Percentiles rank a stretch among this genome's conserved stretches.
These are phyloP conservation scores for Tragelaphus scriptus DNA, from an alignment of 2,113 vertebrate species.

Conservation along the genomic window DNA sequence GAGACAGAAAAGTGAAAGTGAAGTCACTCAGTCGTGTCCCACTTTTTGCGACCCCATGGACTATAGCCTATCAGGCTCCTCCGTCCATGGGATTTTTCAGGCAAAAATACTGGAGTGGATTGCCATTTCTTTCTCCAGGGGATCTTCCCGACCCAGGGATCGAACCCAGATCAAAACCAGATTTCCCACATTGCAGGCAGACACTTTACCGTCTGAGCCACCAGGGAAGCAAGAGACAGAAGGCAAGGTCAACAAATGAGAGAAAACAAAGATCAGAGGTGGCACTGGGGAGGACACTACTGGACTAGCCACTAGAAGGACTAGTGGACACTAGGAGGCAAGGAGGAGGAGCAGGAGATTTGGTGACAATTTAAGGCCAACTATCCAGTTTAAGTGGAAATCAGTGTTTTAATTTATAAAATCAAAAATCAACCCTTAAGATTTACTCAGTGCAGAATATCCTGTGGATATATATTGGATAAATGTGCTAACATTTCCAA, in stretches of 20 bases:
- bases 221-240: neutral
- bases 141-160: no score
- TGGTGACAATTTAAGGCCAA: neutral
- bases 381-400: neutral
- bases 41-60: no score
- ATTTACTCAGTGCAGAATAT: neutral
- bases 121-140: no score
- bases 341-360: neutral
- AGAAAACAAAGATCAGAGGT: neutral
- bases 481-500: neutral
- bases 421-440: neutral
- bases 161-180: no score
- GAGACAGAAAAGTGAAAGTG: neutral
- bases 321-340: rapidly evolving
- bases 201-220: no score
- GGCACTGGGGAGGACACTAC: no score
- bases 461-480: neutral
- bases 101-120: no score
- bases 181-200: no score
- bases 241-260: neutral
- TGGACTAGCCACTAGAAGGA: no score
- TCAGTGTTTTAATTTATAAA: neutral
- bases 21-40: no score
- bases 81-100: no score
- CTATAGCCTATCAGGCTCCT: no score